A percentile compares a stretch with the other conserved stretches of the same genome.
These are phyloP conservation scores for Vanessa atalanta DNA, from an alignment of 1,140 invertebrate species.

Conservation along the genomic window DNA sequence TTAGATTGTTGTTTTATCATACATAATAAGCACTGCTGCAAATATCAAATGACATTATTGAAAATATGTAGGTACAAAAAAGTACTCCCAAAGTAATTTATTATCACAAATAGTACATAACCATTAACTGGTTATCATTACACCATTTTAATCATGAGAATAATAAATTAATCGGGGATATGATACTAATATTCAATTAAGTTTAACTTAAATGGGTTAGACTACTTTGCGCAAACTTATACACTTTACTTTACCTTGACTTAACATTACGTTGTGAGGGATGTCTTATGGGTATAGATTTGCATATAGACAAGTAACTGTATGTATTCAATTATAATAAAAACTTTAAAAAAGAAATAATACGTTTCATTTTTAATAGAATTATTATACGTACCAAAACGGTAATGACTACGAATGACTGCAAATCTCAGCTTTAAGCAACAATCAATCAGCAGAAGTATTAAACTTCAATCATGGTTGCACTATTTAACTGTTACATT, in stretches of 20 bases:
- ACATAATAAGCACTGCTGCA: too few relatives aligned
- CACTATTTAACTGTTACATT: background rate
- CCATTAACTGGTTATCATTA: too few relatives aligned
- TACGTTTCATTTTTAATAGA: background rate
- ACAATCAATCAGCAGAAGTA: background rate
- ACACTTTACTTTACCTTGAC: background rate
- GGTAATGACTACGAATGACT: conserved; percentile 6
- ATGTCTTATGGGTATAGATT: background rate
- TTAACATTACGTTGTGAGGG: background rate
- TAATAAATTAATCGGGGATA: too few relatives aligned
- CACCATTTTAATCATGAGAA: too few relatives aligned
- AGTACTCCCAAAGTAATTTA: too few relatives aligned
- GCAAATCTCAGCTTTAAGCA: conserved; percentile 4
- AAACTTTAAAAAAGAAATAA: too few relatives aligned
- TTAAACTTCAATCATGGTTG: background rate
- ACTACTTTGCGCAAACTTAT: background rate
- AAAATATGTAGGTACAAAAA: too few relatives aligned
- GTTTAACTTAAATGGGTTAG: background rate
- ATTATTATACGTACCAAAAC: conserved; percentile 9
- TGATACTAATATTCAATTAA: background rate
- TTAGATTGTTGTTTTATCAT: too few relatives aligned
- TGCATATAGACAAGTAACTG: background rate
- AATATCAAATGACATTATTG: too few relatives aligned
- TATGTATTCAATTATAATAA: background rate
- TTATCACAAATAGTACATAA: too few relatives aligned